Base-by-base conservation (phyloP, 2,888 invertebrate species). In the Conus canariensis region DNA sequence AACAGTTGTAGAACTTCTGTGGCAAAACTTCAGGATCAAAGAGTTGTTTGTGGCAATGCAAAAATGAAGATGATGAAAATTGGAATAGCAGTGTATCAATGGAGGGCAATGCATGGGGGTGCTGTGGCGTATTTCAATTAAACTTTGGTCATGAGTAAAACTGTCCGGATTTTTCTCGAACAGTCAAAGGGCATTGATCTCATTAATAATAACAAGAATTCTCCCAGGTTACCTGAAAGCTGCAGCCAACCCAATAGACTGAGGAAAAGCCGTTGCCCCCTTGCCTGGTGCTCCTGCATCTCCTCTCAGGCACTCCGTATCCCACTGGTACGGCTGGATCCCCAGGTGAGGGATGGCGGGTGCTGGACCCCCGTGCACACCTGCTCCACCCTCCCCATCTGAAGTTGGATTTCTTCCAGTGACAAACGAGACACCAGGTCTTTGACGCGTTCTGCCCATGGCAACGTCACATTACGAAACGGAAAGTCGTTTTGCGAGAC, bases 381-480 rank as follows among this genome's bases (percentile, higher is more conserved):
- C 90, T 22, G 90, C 88, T 16, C 91, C 91, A 16, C 91, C 91
- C 90, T 77, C 8, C 88, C 90, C 91, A 91, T 91, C 91, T 91
- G 91, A 12, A 60, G 14, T 83, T 91, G 90, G 25, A 91, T 91
- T 85, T 91, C 91, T 9, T 88, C 87, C 22, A 91, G 70, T 4
- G 90, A 86, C 45, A 91, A 77, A 64, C 91, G 87, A 8, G 77
- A 80, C 22, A 91, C 91, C 25, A 91, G 87, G 45, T 91, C 91
- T 4, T 90, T 60, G 22, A 91, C 91, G 19, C 91, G 77, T 4
- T 89, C 90, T 56, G 80, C 80, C 83, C 82, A 91, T 12, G 91
- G 88, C 30, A 91, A 70, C 22, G 87, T 87, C n/a, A 85, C 74
- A 70, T 91, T 90, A n/a, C 87, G 89, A 56, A 91, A 91, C n/a